Base-by-base conservation (phyloP, 2,797 vertebrate species). In the Protonibea diacanthus region DNA sequence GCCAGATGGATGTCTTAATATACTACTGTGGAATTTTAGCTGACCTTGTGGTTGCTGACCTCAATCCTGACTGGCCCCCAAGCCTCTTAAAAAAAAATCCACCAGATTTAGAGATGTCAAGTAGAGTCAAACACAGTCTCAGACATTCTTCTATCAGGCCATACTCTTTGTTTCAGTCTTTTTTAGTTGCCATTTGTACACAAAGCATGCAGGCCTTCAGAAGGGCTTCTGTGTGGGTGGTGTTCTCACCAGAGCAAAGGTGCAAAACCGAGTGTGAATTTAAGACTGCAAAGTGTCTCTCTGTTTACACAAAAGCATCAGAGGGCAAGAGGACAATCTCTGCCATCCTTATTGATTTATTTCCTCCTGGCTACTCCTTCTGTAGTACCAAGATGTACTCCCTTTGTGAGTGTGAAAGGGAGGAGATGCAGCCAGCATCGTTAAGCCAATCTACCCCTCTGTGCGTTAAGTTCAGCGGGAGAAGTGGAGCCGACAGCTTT, bases 1-100 rank as follows among this genome's bases (percentile, higher is more conserved):
- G 87, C 89, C 90, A 90, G 83, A 90, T 88, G 86, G 84, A 84
- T 71, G 85, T 88, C 90, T 90, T 85, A 86, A 83, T 91, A 84
- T 86, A 80, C 80, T 88, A 56, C 56, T 67, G 78, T 82, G 80
- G 87, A 89, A 87, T 91, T 90, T 86, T 70, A 84, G 55, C 79
- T 91, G 87, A 93, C 86, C 89, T 86, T 89, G 87, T 75, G 88
- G 90, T 84, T 81, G 86, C 82, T 92, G 92, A 92, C 92, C 89
- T 92, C 89, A 89, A 92, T 91, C 86, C 87, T 85, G 85, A 86
- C 83, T 47, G 21, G 76, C 74, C 88, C 78, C 74, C 87, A 86
- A 91, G 81, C 88, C 78, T 90, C 88, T 91, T 89, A 86, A 84
- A 88, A 87, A 27, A 29, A 29, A 79, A 87, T 75, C 66, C 81